Conservation (phyloP, 2,888 invertebrate species). For the Lasioglossum pauxillum region DNA sequence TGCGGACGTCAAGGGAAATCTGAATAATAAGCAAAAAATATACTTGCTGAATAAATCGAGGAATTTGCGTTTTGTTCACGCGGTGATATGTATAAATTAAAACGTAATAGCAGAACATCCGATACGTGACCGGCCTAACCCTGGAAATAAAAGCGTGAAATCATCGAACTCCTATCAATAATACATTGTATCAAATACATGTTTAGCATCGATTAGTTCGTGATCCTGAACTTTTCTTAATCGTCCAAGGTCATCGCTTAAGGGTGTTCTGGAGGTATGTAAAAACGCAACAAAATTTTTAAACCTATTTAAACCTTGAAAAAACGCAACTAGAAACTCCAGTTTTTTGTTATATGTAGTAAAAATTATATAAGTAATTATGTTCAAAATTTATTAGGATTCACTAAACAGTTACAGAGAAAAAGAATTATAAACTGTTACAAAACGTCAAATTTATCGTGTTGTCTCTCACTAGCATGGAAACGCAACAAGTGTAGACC, state of each 20-base stretch:
- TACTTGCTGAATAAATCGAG: not conserved
- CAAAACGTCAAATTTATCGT: too few relatives aligned
- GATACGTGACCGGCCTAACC: constrained; percentile 24
- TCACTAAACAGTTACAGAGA: too few relatives aligned
- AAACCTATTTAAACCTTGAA: too few relatives aligned
- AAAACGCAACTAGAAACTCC: too few relatives aligned
- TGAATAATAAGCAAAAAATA: not conserved
- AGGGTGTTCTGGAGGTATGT: too few relatives aligned
- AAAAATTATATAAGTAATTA: too few relatives aligned
- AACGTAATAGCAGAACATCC: not conserved
- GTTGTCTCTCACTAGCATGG: too few relatives aligned
- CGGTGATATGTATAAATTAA: not conserved
- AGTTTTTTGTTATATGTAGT: too few relatives aligned
- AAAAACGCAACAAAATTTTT: too few relatives aligned
- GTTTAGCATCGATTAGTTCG: constrained; percentile 8
- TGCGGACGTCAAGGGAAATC: not conserved
- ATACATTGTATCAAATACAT: not conserved
- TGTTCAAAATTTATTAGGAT: too few relatives aligned
- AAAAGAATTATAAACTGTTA: too few relatives aligned
- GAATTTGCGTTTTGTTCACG: not conserved
- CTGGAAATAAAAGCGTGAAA: not conserved
- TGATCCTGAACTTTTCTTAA: not conserved
- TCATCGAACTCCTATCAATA: not conserved
- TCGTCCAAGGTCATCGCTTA: not conserved
- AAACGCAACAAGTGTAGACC: too few relatives aligned